phyloP scores from a whole-genome alignment of 2,797 vertebrate species.

The Chelonia mydas region DNA sequence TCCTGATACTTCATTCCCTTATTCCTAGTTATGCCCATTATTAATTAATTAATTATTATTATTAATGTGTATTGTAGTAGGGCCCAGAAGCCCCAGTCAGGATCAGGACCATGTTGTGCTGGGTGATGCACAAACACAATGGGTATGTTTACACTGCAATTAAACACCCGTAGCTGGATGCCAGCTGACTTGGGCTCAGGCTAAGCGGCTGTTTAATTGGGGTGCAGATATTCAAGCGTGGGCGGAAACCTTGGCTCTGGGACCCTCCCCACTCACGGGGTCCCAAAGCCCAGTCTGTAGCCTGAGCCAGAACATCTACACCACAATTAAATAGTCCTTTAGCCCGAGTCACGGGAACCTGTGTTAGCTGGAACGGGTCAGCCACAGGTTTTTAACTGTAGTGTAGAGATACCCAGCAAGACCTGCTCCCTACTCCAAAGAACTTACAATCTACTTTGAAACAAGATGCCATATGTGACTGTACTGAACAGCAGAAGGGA shows the following conservation, averaged over 20 bases:
- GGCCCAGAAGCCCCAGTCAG: background rate
- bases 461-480: background rate
- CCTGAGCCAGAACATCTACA: background rate
- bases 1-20: background rate
- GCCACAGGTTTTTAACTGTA: background rate
- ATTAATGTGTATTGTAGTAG: background rate
- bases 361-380: background rate
- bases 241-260: no score
- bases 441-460: background rate
- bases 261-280: background rate
- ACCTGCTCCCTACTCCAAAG: background rate
- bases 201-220: background rate
- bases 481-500: background rate
- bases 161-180: background rate
- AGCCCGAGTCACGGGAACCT: background rate
- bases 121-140: background rate
- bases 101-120: background rate
- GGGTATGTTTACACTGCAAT: background rate
- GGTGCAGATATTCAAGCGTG: background rate
- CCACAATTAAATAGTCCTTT: background rate
- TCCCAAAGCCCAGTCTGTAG: background rate
- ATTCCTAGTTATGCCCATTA: background rate
- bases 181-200: background rate
- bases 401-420: background rate
- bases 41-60: background rate